Percentiles rank a stretch among this genome's conserved stretches.
phyloP scores from a whole-genome alignment of 2,113 vertebrate genomes.

The Synchiropus splendidus region DNA sequence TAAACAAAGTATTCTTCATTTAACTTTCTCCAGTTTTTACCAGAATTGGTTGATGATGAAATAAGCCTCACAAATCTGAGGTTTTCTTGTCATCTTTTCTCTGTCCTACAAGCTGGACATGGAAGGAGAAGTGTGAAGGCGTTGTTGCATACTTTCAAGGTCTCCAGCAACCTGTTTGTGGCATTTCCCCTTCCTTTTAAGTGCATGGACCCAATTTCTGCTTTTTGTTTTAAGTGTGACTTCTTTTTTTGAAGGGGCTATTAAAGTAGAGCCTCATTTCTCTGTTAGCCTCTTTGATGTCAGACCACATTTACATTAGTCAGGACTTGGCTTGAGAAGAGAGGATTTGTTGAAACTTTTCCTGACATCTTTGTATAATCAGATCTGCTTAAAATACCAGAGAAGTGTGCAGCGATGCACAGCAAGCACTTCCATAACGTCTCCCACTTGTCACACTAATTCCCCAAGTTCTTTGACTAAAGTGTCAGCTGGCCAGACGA shows the following conservation, averaged over 20 bases:
- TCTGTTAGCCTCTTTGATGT: conserved; percentile 14
- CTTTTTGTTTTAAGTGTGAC: neutral
- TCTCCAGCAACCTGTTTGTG: too few relatives aligned
- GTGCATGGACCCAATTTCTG: neutral
- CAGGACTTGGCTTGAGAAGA: conserved; percentile 17
- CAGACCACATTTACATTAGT: conserved; percentile 13
- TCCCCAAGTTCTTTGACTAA: conserved; percentile 2
- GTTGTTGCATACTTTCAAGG: too few relatives aligned
- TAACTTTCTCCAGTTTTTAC: too few relatives aligned
- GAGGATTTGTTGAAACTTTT: conserved; percentile 12
- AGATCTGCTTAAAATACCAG: conserved; percentile 28
- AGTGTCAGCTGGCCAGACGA: conserved; percentile 2
- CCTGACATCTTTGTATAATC: conserved; percentile 24
- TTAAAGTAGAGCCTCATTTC: conserved; percentile 7
- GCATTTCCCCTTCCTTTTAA: too few relatives aligned
- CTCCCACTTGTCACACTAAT: conserved; percentile 8
- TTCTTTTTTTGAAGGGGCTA: conserved; percentile 3
- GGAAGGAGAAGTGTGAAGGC: too few relatives aligned
- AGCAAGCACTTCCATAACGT: conserved; percentile 18
- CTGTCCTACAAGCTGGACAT: too few relatives aligned
- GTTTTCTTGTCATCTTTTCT: too few relatives aligned
- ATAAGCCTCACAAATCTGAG: too few relatives aligned
- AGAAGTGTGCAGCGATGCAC: conserved; percentile 9
- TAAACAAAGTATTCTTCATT: too few relatives aligned
- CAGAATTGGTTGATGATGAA: too few relatives aligned